Base-by-base conservation (phyloP, 2,888 invertebrate species). In the Nyleta sp. region DNA sequence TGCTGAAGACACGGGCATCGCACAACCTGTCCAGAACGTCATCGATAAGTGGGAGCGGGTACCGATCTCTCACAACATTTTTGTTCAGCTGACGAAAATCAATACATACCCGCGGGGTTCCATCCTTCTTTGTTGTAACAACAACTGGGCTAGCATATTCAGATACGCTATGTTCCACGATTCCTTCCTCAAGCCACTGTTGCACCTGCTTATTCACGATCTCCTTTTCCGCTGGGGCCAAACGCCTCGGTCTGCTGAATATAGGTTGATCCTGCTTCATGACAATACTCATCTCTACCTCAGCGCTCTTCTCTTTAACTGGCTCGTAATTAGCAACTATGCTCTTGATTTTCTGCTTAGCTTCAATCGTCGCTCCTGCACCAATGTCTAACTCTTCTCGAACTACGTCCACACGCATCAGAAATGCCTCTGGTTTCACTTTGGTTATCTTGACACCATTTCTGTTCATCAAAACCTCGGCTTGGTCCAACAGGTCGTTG, bases 61-160 rank as follows among this genome's bases (percentile, higher is more conserved):
- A 50, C n/a, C 50, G n/a, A 13, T 50, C 31, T 15, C 22, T 50
- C 7, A 80, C 35, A 1, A 78, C 80, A 13, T 78, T 77, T 13
- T 57, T 40, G 46, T 86, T 85, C 0, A 84, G 18, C 2, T 40
- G 11, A 17, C 80, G 28, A 33, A 64, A 85, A 55, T 84, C 83
- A 1, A 85, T 64, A 42, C 84, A 84, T 2, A 84, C 11, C 5
- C 83, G 52, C 0, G 52, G 59, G 1, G 67, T 18, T n/a, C 78
- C 80, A 15, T 82, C 71, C 31, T 83, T 81, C 64, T 83, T 83
- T 11, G 48, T 74, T 0, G 78, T 81, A 7, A 83, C 38, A 0
- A 83, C 81, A 1, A 85, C 72, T 8, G 79, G 22, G 20, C 46
- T 62, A n/a, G 48, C 31, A 17, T 62, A 62, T 10, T 62, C 35